Conservation (phyloP, 2,113 vertebrate genomes). For the Rhabdomys dilectus region DNA sequence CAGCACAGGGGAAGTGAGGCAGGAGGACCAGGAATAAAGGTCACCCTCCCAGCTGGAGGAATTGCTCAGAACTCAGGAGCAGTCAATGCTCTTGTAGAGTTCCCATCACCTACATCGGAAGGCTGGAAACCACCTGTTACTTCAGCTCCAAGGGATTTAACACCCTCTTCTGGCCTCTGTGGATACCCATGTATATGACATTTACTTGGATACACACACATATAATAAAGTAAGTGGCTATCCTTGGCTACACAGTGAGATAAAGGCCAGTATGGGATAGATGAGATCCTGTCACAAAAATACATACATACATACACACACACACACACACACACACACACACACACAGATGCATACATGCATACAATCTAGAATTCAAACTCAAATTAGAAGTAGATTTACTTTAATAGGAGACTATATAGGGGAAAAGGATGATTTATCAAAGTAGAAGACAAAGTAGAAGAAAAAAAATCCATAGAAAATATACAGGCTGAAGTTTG, state of each 20-base stretch:
- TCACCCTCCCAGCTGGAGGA: background rate
- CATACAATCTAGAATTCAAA: background rate
- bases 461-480: background rate
- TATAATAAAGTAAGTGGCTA: background rate
- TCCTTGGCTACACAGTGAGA: background rate
- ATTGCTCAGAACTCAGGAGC: background rate
- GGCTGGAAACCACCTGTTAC: background rate
- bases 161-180: background rate
- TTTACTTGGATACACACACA: background rate
- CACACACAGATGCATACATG: background rate
- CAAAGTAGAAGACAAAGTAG: background rate
- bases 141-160: background rate
- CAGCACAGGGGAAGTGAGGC: background rate
- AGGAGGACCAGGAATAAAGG: background rate
- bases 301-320: background rate
- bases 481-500: background rate
- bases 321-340: background rate
- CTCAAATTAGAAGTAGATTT: background rate
- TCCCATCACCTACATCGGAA: background rate
- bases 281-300: background rate
- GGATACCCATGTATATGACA: background rate
- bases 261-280: background rate
- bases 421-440: background rate
- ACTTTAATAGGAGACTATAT: conserved; percentile 15
- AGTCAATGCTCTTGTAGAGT: background rate